Conservation (phyloP, 2,797 vertebrate genomes). For the Brachyrhaphis roseni region DNA sequence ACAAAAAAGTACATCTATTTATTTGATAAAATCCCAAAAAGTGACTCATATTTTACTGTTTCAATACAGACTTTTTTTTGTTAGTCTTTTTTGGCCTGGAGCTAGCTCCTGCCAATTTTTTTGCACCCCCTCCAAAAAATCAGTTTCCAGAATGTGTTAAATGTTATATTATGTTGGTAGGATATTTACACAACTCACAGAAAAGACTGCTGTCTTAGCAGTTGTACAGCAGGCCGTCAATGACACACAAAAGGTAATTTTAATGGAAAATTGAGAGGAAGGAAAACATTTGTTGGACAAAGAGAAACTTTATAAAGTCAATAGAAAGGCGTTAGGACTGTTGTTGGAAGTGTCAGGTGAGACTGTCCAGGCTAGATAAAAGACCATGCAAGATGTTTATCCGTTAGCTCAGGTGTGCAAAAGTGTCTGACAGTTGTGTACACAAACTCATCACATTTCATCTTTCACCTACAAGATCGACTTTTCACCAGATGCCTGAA, state of each 20-base stretch:
- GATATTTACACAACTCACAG: background rate
- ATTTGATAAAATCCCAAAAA: background rate
- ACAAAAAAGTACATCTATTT: background rate
- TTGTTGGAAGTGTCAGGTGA: background rate
- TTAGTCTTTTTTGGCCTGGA: too few relatives aligned
- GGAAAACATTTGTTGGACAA: background rate
- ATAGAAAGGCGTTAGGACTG: background rate
- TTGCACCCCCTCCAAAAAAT: too few relatives aligned
- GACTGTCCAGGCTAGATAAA: background rate
- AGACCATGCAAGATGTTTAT: background rate
- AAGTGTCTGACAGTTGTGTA: background rate
- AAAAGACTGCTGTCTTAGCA: background rate
- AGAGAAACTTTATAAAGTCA: background rate
- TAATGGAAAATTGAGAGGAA: background rate
- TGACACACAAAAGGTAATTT: background rate
- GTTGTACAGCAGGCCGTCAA: background rate
- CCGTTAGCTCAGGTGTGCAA: background rate
- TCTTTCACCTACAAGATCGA: background rate
- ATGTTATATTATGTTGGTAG: background rate
- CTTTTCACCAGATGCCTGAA: background rate
- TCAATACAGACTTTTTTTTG: background rate
- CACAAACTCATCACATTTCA: background rate
- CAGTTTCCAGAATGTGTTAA: too few relatives aligned
- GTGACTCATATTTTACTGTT: background rate
- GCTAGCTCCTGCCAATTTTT: too few relatives aligned